phyloP scores from a whole-genome alignment of 2,888 invertebrate species.

The Malthinus seriepunctatus region DNA sequence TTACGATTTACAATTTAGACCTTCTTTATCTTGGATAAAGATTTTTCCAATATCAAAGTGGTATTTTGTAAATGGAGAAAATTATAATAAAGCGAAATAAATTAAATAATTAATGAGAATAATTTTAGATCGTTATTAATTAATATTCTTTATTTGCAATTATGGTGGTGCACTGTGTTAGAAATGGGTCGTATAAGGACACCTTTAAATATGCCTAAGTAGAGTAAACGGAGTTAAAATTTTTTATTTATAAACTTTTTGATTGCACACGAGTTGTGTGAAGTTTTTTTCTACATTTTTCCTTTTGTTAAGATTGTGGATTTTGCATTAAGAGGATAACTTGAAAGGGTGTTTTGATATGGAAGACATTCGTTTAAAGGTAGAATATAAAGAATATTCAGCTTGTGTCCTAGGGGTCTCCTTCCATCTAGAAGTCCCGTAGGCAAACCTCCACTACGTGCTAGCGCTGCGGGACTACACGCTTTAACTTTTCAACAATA shows the following conservation, averaged over 20 bases:
- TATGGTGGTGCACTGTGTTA: no score
- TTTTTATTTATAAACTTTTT: background rate
- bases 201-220: background rate
- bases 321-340: constrained; percentile 3
- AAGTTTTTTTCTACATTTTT: background rate
- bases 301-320: constrained; percentile 1
- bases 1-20: no score
- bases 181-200: no score
- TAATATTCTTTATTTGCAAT: no score
- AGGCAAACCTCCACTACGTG: constrained; percentile 34
- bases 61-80: no score
- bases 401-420: constrained; percentile 35
- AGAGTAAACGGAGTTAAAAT: background rate
- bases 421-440: constrained; percentile 36
- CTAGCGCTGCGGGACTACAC: constrained; percentile 25
- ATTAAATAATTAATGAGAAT: no score
- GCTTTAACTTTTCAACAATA: constrained; percentile 37
- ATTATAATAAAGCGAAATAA: no score
- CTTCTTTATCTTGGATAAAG: no score
- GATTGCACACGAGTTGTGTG: background rate
- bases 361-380: constrained; percentile 19
- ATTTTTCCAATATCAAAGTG: no score
- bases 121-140: no score
- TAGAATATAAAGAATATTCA: constrained; percentile 36
- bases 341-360: constrained; percentile 14